These are phyloP conservation scores for Heliconius charithonia DNA, from an alignment of 2,888 invertebrate species.

Conservation along the genomic window DNA sequence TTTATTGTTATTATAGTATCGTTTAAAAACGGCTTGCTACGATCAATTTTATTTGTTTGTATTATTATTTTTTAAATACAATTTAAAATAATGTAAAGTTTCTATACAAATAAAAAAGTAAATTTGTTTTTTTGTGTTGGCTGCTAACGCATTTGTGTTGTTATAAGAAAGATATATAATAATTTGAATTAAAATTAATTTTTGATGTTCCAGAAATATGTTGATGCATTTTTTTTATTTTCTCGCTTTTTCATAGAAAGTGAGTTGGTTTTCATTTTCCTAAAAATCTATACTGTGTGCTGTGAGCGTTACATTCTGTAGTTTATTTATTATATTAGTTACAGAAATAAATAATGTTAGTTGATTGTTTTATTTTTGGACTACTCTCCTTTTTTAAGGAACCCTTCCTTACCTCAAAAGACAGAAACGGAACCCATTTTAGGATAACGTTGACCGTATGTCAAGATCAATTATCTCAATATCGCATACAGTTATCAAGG, in stretches of 20 bases:
- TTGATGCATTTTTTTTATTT: not conserved
- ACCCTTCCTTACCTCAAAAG: no score
- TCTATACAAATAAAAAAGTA: not conserved
- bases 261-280: not conserved
- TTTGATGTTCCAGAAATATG: not conserved
- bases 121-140: not conserved
- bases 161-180: not conserved
- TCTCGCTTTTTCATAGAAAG: not conserved
- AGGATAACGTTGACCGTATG: no score
- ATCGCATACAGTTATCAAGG: no score
- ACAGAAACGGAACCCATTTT: no score
- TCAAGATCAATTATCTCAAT: no score
- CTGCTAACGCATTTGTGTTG: constrained; percentile 9
- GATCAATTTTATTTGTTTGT: not conserved
- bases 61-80: not conserved
- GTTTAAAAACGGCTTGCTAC: not conserved
- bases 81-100: not conserved
- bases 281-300: constrained; percentile 46
- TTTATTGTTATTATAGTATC: not conserved
- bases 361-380: constrained; percentile 30
- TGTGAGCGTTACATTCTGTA: constrained; percentile 53
- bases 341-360: constrained; percentile 48
- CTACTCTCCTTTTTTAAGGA: no score
- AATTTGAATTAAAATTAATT: not conserved
- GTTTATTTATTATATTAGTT: constrained; percentile 45